Base-by-base conservation (phyloP, 2,888 invertebrate genomes). In the Miltochrista miniata region DNA sequence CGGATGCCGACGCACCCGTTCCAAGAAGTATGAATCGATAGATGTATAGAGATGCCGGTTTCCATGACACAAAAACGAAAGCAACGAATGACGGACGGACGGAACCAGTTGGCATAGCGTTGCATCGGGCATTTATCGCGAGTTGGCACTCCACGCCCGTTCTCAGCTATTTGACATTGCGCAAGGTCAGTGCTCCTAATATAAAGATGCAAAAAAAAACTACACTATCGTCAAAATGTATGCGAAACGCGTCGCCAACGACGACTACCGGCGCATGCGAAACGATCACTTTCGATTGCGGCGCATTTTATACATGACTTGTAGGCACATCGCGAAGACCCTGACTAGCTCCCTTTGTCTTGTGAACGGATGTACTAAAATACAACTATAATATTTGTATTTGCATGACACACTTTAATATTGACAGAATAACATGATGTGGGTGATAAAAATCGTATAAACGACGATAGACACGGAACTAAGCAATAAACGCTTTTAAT, bases 121-220 rank as follows among this genome's bases (percentile, higher is more conserved):
- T 73, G 77, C 78, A 78, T 76, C 81, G 73, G 52, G 52, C 66
- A 70, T 72, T 70, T 77, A 73, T 74, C 73, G 80, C 73, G 60
- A 71, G 70, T 75, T 79, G 81, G 85, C 78, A 73, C 69, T 68
- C 67, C 65, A 64, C 72, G 71, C 67, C 65, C 67, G 70, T 72
- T 77, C 83, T 83, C 84, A 89, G 83, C 88, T 85, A 89, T 91
- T 89, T 89, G 90, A 90, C 90, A 90, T 91, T 90, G 90, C 77
- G 87, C 88, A 91, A 91, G 90, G 90, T 90, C 87, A 89, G 87
- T 89, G 88, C 81, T 86, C 90, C 88, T 89, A 85, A 86, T 89
- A 83, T 85, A 89, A 85, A 87, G 81, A 88, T 88, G 87, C 87
- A 87, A 86, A 24, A 24, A 24, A 87, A 87, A 76, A 73, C 68